Conservation (phyloP, 2,888 invertebrate species). For the Crepidodera aurea region DNA sequence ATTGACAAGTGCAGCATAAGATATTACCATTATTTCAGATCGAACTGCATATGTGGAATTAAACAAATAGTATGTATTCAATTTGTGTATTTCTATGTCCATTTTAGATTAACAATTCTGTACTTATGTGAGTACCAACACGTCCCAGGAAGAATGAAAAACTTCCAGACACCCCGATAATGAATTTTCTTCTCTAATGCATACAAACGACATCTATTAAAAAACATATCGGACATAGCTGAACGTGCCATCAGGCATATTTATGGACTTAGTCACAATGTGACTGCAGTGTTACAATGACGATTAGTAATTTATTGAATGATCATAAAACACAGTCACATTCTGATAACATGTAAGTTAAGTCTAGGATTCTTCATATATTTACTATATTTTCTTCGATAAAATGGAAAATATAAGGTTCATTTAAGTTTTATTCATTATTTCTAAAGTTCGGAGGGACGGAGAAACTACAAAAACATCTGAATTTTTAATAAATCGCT, state of each 20-base stretch:
- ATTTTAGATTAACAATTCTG: slow-evolving; percentile 7
- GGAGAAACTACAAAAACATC: no score
- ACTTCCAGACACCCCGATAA: slow-evolving; percentile 4
- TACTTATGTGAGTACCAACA: slow-evolving; percentile 19
- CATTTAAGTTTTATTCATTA: no score
- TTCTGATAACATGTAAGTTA: no score
- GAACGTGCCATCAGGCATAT: slow-evolving; percentile 3
- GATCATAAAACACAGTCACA: no score
- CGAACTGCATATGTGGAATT: no score
- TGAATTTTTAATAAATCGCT: no score
- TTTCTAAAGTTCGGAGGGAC: no score
- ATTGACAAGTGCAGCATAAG: no score
- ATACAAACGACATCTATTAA: slow-evolving; percentile 20
- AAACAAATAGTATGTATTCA: background rate
- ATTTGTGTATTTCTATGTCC: background rate
- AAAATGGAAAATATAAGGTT: no score
- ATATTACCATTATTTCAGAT: no score
- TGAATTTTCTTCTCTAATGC: slow-evolving; percentile 22
- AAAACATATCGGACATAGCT: slow-evolving; percentile 11
- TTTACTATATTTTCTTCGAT: no score
- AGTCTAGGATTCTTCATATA: no score
- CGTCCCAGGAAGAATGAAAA: slow-evolving; percentile 9
- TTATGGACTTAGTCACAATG: slow-evolving; percentile 2
- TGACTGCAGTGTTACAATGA: slow-evolving; percentile 10
- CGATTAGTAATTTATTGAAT: slow-evolving; percentile 7